These are phyloP conservation scores for Nannobrachium achirus DNA, from an alignment of 2,113 vertebrate genomes.

Conservation along the genomic window DNA sequence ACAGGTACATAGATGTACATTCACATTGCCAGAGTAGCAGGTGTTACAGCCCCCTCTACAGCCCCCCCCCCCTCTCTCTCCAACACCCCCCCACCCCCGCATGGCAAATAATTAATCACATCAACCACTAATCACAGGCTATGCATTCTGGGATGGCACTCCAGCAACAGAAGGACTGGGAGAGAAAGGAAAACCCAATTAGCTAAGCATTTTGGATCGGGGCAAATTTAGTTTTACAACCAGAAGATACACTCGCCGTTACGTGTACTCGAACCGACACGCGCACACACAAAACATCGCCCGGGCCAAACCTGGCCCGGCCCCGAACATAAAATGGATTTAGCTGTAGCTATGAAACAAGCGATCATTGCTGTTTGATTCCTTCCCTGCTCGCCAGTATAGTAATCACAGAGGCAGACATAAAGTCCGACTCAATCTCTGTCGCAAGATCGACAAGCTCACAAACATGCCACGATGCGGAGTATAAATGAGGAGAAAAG, in stretches of 20 bases:
- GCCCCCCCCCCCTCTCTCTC: constrained; percentile 36
- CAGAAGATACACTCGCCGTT: constrained; percentile 65
- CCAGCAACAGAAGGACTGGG: constrained; percentile 67
- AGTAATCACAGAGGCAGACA: constrained; percentile 40
- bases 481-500: too few relatives aligned
- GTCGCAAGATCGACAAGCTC: too few relatives aligned
- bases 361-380: constrained; percentile 50
- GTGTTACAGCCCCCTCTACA: constrained; percentile 54
- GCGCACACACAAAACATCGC: not conserved
- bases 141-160: constrained; percentile 75
- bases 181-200: constrained; percentile 69
- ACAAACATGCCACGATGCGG: too few relatives aligned
- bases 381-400: constrained; percentile 42
- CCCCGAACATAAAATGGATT: constrained; percentile 55
- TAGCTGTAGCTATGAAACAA: constrained; percentile 57
- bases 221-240: constrained; percentile 69
- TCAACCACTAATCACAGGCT: constrained; percentile 76
- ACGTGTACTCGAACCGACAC: constrained; percentile 35
- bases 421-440: too few relatives aligned
- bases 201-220: constrained; percentile 73
- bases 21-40: constrained; percentile 57
- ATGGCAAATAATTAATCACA: constrained; percentile 63
- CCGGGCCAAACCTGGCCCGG: constrained; percentile 40
- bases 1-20: constrained; percentile 42
- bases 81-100: constrained; percentile 40